phyloP scores from a whole-genome alignment of 2,888 invertebrate genomes.

The Conomelus anceps region DNA sequence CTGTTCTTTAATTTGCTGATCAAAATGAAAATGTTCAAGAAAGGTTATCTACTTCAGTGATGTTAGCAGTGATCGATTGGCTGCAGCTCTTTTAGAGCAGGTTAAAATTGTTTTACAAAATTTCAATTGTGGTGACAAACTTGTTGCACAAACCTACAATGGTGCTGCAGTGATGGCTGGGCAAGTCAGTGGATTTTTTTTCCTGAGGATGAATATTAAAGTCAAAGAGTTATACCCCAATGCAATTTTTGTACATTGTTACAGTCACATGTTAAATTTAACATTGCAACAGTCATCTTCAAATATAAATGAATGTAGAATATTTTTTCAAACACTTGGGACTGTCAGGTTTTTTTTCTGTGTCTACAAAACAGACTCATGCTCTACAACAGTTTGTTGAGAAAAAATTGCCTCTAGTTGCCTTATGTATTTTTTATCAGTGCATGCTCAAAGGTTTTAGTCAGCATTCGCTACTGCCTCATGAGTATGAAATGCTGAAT shows the following conservation, averaged over 20 bases:
- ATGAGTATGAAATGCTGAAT: too few species aligned
- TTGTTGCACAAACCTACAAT: too few species aligned
- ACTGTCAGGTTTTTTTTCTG: neutral
- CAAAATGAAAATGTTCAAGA: slow-evolving; percentile 21
- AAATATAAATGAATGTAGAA: neutral
- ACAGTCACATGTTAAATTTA: neutral
- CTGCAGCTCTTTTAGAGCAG: neutral
- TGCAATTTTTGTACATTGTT: neutral
- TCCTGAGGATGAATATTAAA: too few species aligned
- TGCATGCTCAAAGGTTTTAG: too few species aligned
- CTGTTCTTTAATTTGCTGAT: slow-evolving; percentile 36
- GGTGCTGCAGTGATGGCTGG: too few species aligned
- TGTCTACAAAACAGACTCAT: neutral
- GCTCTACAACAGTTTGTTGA: too few species aligned
- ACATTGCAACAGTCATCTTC: neutral
- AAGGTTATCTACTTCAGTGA: neutral
- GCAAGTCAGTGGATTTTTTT: too few species aligned
- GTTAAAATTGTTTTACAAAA: neutral
- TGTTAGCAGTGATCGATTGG: neutral
- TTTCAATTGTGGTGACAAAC: too few species aligned
- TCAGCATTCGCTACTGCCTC: too few species aligned
- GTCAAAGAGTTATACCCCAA: too few species aligned
- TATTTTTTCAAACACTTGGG: neutral
- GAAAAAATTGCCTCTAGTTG: neutral
- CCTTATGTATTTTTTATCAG: too few species aligned